Evolutionary conservation across 2,888 invertebrate species (phyloP).

Genomic region (Lamellibrachia satsuma): DNA sequence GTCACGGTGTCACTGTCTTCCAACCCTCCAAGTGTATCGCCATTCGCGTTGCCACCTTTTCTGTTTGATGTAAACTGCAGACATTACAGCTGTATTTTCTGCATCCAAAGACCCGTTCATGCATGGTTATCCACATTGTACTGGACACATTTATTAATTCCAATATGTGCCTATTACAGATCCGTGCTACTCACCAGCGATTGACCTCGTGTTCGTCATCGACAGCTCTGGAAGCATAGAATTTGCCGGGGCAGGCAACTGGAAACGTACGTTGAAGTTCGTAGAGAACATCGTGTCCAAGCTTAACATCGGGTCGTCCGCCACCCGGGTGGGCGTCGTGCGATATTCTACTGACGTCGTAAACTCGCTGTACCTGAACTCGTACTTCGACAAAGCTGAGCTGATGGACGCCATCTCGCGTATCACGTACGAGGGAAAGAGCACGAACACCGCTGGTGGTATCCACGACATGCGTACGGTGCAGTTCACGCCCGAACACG

Average conservation of each 20-base stretch:
- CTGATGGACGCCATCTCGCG: conserved; percentile 30
- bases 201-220: background rate
- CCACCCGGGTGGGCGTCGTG: conserved; percentile 22
- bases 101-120: no score
- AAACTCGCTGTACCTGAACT: conserved; percentile 30
- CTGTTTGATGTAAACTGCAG: no score
- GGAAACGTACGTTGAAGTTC: background rate
- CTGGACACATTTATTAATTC: no score
- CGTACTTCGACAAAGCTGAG: conserved; percentile 21
- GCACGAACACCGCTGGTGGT: conserved; percentile 39
- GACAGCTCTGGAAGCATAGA: background rate
- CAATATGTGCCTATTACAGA: background rate
- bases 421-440: conserved; percentile 32
- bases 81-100: no score
- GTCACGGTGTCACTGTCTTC: no score
- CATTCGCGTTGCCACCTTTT: no score
- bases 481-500: conserved; percentile 35
- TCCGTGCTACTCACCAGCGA: background rate
- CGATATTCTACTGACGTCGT: background rate
- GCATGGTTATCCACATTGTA: no score
- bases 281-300: background rate
- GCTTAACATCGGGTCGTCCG: background rate
- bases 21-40: no score
- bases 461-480: conserved; percentile 34
- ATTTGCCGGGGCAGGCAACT: background rate